Conservation (phyloP, 2,888 invertebrate genomes). For the Lochmaea crataegi region DNA sequence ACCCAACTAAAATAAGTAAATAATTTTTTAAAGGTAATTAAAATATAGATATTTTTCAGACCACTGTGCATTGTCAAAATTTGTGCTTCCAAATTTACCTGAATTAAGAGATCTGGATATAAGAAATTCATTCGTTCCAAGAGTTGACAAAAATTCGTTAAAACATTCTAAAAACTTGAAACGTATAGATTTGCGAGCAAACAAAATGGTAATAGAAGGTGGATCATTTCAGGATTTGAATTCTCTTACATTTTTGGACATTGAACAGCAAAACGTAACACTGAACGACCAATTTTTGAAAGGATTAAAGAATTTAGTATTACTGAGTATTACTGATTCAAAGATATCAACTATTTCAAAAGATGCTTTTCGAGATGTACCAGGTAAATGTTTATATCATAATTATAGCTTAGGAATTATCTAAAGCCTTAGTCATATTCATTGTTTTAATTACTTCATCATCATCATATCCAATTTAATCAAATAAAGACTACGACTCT, state of each 20-base stretch:
- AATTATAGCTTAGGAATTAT: no score
- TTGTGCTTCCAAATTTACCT: slow-evolving; percentile 7
- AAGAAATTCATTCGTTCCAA: slow-evolving; percentile 6
- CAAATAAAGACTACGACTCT: no score
- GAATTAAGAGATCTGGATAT: slow-evolving; percentile 17
- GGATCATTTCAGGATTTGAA: slow-evolving; percentile 7
- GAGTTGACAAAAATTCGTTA: background rate
- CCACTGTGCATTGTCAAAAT: background rate
- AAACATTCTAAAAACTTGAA: slow-evolving; percentile 10
- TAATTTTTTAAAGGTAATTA: no score
- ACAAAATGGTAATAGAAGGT: slow-evolving; percentile 8
- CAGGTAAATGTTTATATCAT: slow-evolving; percentile 2
- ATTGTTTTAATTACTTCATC: no score
- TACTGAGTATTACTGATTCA: background rate
- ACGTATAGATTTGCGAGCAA: background rate
- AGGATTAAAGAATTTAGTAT: slow-evolving; percentile 5
- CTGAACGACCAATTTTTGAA: slow-evolving; percentile 2
- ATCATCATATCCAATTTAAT: no score
- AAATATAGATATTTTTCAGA: slow-evolving; percentile 5
- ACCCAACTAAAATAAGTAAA: no score
- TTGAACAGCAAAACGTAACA: slow-evolving; percentile 15
- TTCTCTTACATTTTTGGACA: background rate
- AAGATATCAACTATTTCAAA: background rate
- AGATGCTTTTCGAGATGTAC: background rate
- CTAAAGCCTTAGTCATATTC: no score